Evolutionary conservation across 1,140 invertebrate genomes (phyloP).

Genomic region (Euura saliciscinereae): DNA sequence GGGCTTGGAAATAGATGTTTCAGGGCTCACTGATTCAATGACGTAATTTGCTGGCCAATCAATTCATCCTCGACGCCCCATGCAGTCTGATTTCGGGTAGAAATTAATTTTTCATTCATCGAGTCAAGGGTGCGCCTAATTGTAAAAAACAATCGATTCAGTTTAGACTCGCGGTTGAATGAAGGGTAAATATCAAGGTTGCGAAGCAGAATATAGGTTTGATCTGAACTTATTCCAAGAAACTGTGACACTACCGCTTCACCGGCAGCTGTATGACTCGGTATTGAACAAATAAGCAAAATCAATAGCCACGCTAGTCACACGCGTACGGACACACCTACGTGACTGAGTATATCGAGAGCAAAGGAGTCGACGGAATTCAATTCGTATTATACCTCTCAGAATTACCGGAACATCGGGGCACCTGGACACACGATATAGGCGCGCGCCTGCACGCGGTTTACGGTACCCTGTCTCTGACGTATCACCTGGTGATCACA

Average conservation of each 20-base stretch:
- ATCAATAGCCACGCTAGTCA: neutral
- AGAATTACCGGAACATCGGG: neutral
- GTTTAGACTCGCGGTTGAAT: no score
- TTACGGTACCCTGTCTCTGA: neutral
- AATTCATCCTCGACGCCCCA: neutral
- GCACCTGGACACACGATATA: neutral
- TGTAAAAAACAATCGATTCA: no score
- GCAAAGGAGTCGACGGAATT: neutral
- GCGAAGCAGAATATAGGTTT: neutral
- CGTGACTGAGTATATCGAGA: neutral
- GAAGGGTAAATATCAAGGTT: no score
- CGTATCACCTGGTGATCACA: slow-evolving; percentile 6
- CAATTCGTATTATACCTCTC: neutral
- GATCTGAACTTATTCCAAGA: neutral
- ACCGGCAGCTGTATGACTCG: neutral
- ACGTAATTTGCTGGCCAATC: no score
- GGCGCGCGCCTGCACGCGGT: neutral
- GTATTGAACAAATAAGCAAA: neutral
- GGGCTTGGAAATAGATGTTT: no score
- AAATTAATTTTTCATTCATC: neutral
- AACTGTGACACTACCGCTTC: neutral
- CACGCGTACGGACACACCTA: neutral
- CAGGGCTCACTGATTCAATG: no score
- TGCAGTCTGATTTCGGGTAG: neutral
- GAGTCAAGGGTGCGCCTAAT: neutral